Evolutionary conservation across 2,888 invertebrate species (phyloP).

Genomic region (Gastracanthus pulcherrimus): DNA sequence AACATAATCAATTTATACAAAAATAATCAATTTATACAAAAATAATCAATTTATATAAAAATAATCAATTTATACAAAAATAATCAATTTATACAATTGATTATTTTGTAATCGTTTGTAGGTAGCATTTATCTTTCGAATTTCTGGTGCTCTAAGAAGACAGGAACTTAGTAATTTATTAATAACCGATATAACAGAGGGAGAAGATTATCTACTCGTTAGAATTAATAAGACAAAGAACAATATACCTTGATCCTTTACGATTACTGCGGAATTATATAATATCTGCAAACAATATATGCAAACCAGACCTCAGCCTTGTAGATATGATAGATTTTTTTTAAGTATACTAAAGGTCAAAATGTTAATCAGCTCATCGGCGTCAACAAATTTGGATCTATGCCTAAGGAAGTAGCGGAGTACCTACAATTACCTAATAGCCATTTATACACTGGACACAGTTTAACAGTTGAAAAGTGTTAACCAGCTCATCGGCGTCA

Average conservation of each 20-base stretch:
- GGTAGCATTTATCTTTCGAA: neutral
- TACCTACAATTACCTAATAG: neutral
- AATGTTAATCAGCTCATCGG: neutral
- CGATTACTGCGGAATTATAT: neutral
- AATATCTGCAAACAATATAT: conserved; percentile 15
- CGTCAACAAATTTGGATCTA: neutral
- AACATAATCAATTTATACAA: neutral
- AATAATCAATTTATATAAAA: neutral
- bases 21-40: neutral
- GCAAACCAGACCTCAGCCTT: neutral
- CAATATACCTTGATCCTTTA: conserved; percentile 1
- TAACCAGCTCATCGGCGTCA: neutral
- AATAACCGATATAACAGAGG: neutral
- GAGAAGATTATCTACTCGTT: neutral
- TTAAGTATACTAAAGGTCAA: neutral
- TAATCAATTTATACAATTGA: neutral
- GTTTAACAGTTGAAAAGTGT: too few species aligned
- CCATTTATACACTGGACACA: conserved; percentile 4
- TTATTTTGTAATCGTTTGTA: neutral
- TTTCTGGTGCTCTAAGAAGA: neutral
- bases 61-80: neutral
- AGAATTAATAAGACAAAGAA: neutral
- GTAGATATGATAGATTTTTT: neutral
- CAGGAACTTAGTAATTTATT: neutral
- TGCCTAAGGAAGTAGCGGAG: neutral